Evolutionary conservation across 2,888 invertebrate species (phyloP).

Genomic region (Dione vanillae): DNA sequence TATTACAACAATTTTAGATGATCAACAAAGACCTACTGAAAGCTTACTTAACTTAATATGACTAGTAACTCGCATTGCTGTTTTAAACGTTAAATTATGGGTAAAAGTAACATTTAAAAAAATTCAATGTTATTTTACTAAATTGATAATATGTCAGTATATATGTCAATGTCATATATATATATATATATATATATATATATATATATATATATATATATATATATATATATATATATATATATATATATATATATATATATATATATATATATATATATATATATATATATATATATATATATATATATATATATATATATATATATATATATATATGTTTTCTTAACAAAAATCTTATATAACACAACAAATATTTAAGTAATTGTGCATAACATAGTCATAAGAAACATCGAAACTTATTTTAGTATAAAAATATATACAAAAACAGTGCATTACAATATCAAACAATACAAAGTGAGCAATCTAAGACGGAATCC

Average conservation of each 20-base stretch:
- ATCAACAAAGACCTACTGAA: neutral
- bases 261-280: too few relatives aligned
- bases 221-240: too few relatives aligned
- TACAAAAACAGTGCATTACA: constrained; percentile 26
- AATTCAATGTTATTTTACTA: too few relatives aligned
- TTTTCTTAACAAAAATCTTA: neutral
- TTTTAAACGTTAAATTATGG: neutral
- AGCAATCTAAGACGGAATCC: constrained; percentile 67
- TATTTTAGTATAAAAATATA: constrained; percentile 8
- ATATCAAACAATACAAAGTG: constrained; percentile 44
- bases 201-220: too few relatives aligned
- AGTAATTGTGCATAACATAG: constrained; percentile 29
- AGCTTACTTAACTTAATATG: neutral
- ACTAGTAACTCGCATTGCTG: neutral
- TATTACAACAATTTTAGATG: constrained; percentile 1
- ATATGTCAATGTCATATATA: too few relatives aligned
- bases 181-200: too few relatives aligned
- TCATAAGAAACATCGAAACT: neutral
- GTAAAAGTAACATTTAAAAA: too few relatives aligned
- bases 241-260: too few relatives aligned
- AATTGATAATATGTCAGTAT: too few relatives aligned
- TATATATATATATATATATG: too few relatives aligned
- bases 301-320: too few relatives aligned
- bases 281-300: too few relatives aligned
- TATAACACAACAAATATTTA: neutral